Evolutionary conservation across 2,888 invertebrate genomes (phyloP), one percentile per base, ranked within the genome.

Genomic region (Quadroppia sp.): DNA sequence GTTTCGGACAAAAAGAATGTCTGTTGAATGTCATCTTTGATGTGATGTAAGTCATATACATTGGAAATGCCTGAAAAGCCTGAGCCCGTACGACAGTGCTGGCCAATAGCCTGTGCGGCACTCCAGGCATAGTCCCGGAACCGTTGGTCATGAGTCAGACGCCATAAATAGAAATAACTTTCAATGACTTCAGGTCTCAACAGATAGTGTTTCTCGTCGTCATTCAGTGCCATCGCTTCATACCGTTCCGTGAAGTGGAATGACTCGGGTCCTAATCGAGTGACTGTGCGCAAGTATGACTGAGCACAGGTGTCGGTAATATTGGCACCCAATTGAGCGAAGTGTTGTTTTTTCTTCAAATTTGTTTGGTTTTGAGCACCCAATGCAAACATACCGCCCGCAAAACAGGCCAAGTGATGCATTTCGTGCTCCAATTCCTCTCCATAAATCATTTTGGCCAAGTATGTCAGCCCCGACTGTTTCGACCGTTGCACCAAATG

Each of bases 61-160:
- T 99, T 95, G 79, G 90, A 88, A 53, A 99, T 86, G 1, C 99
- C 99, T 25, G 94, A 90, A 85, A 91, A 99, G 1, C 99, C 99
- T 76, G 90, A 91, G 17, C 32, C 45, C 72, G 92, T 92, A 77
- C 92, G 88, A 82, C 98, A 97, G 83, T 96, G 87, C 82, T 90
- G 91, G 84, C 98, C 96, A 75, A 99, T 83, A 0, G 97, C 95
- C 87, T 90, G 88, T 2, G 93, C 92, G 11, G 92, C 94, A 81
- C 96, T 93, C 99, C 98, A 99, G n/a, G 93, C 98, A 98, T 98
- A 99, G 80, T 98, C 94, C 77, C 97, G 87, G 85, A 99, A 99
- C 82, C 93, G 94, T 80, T 90, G 90, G 81, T 98, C 91, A 82
- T 95, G 94, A 77, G 99, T 99, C 77, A 96, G 85, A 77, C 98